phyloP scores from a whole-genome alignment of 2,888 invertebrate species.

The Micoletzkya japonica region DNA sequence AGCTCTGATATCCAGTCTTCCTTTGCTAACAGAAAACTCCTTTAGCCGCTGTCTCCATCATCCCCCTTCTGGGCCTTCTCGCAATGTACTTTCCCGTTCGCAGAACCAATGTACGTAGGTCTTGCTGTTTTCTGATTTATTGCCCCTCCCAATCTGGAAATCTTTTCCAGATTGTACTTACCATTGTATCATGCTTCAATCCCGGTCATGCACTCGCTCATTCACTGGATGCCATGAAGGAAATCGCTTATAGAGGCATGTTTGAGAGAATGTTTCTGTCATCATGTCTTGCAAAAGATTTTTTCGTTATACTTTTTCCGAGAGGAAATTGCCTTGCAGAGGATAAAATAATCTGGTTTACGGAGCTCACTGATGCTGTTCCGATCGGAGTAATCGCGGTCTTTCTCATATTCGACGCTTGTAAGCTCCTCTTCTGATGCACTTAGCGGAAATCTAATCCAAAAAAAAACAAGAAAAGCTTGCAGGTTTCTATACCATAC shows the following conservation, averaged over 20 bases:
- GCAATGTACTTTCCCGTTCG: not conserved
- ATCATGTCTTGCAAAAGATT: too few species aligned
- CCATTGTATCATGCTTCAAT: not conserved
- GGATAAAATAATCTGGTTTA: not conserved
- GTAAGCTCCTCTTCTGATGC: not conserved
- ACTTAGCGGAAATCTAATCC: not conserved
- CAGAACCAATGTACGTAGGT: not conserved
- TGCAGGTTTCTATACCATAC: not conserved
- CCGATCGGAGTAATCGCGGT: not conserved
- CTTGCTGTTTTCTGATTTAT: not conserved
- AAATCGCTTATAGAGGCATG: not conserved
- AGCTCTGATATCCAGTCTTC: not conserved
- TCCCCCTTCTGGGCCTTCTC: not conserved
- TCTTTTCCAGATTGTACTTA: not conserved
- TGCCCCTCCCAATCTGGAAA: not conserved
- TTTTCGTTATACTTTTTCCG: not conserved
- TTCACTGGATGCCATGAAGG: not conserved
- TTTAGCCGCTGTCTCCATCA: conserved; percentile 4
- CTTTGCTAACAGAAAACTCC: not conserved
- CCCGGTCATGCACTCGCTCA: conserved; percentile 12
- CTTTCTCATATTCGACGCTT: not conserved
- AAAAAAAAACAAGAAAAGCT: too few species aligned
- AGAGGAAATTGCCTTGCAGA: not conserved
- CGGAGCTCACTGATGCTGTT: not conserved
- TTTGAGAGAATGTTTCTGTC: too few species aligned